Percentiles rank a stretch among this genome's conserved stretches.
These are phyloP conservation scores for Tympanoctomys barrerae DNA, from an alignment of 2,797 vertebrate species.

Conservation along the genomic window DNA sequence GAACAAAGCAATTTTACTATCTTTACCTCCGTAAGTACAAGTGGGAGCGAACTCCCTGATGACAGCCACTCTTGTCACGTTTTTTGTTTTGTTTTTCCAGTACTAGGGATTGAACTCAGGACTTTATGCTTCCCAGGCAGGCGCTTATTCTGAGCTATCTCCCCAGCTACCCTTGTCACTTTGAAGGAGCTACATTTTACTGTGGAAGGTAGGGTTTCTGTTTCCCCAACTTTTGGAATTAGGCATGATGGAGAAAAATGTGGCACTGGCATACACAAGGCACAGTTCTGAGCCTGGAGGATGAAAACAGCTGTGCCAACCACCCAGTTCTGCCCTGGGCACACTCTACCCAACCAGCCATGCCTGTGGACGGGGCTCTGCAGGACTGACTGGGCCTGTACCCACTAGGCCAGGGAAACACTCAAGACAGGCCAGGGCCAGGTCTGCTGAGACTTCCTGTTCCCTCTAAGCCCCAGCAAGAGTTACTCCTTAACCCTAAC, in stretches of 20 bases:
- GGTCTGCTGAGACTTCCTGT: neutral
- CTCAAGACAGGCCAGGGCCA: neutral
- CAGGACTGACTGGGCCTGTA: no score
- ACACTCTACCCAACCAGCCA: no score
- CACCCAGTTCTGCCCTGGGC: no score
- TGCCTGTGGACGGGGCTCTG: neutral
- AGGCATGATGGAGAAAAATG: conserved; percentile 67
- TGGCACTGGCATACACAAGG: conserved; percentile 62
- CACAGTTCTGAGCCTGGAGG: neutral
- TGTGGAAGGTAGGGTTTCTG: conserved; percentile 11
- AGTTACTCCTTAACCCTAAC: no score
- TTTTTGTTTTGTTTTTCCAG: no score
- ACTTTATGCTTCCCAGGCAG: no score
- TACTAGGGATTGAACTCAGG: no score
- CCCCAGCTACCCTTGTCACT: no score
- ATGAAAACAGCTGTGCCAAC: neutral
- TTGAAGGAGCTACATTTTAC: conserved; percentile 13
- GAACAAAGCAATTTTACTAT: neutral
- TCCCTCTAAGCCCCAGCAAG: no score
- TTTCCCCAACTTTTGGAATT: conserved; percentile 66
- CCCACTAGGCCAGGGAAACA: neutral
- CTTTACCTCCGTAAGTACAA: conserved; percentile 45
- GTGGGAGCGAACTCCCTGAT: neutral
- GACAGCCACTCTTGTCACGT: neutral
- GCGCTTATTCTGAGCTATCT: no score